A percentile compares a stretch with the other conserved stretches of the same genome.
phyloP scores from a whole-genome alignment of 2,888 invertebrate genomes.

The Ecliptopera silaceata region DNA sequence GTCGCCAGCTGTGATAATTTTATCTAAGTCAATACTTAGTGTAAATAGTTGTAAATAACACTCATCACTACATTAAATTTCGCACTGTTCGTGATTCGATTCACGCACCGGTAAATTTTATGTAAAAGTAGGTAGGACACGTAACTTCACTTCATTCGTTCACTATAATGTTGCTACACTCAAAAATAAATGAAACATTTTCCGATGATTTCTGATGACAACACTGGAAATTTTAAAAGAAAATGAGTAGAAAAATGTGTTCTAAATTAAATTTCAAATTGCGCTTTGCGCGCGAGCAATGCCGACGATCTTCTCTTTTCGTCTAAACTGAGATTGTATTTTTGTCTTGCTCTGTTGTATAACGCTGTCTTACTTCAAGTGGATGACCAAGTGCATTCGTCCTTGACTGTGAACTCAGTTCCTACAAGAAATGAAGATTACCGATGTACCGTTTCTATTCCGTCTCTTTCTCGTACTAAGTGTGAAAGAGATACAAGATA shows the following conservation, averaged over 20 bases:
- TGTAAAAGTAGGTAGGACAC: constrained; percentile 46
- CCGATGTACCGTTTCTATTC: constrained; percentile 66
- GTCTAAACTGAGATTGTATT: constrained; percentile 49
- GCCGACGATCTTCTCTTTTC: constrained; percentile 58
- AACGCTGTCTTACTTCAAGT: constrained; percentile 48
- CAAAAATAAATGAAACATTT: constrained; percentile 40
- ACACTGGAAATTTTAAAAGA: constrained; percentile 39
- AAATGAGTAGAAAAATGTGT: constrained; percentile 18
- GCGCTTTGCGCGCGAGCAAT: constrained; percentile 57
- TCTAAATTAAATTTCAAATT: constrained; percentile 51
- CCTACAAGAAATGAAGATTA: constrained; percentile 55
- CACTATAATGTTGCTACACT: constrained; percentile 50
- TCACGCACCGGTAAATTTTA: constrained; percentile 47
- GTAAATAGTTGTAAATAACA: constrained; percentile 9
- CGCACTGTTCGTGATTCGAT: constrained; percentile 18
- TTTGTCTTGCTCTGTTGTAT: constrained; percentile 49
- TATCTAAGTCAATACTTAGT: neutral
- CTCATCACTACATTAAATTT: constrained; percentile 21
- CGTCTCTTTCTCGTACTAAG: constrained; percentile 47
- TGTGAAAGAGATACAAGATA: constrained; percentile 53
- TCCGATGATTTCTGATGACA: constrained; percentile 36
- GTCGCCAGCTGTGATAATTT: neutral
- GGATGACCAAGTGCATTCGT: constrained; percentile 67
- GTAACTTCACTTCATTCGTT: constrained; percentile 45
- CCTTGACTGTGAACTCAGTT: constrained; percentile 70